Conservation (phyloP, 1,140 invertebrate genomes). For the Drosophila virilis region DNA sequence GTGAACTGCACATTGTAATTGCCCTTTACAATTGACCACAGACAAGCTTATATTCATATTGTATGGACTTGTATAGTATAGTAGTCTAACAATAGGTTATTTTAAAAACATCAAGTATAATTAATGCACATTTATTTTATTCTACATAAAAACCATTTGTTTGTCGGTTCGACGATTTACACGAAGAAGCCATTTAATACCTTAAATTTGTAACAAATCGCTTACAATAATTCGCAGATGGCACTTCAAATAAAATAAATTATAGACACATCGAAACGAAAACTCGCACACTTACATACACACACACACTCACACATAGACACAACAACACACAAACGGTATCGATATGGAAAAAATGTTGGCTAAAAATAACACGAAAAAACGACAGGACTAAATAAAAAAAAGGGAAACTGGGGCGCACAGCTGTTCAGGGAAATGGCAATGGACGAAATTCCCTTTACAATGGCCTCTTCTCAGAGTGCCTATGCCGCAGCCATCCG, state of each 20-base stretch:
- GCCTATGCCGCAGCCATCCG: neutral
- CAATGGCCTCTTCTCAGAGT: neutral
- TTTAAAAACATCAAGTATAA: no score
- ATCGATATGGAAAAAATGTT: constrained; percentile 45
- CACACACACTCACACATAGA: constrained; percentile 5
- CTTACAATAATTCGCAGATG: constrained; percentile 73
- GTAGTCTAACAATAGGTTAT: no score
- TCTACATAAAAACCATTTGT: no score
- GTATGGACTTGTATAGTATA: no score
- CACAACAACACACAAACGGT: neutral
- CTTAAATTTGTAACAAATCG: constrained; percentile 70
- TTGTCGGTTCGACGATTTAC: neutral
- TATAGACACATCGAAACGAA: constrained; percentile 52
- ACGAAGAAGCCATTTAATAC: constrained; percentile 55
- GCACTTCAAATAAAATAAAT: constrained; percentile 70
- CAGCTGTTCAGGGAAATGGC: constrained; percentile 44
- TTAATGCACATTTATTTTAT: no score
- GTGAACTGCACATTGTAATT: no score
- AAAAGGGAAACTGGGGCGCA: constrained; percentile 31
- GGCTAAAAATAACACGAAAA: constrained; percentile 42
- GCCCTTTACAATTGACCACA: no score
- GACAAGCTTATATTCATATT: no score
- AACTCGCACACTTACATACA: constrained; percentile 5
- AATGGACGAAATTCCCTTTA: neutral
- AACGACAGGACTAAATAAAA: constrained; percentile 13